phyloP scores from a whole-genome alignment of 2,797 vertebrate genomes.

The Craterocephalus amniculus region DNA sequence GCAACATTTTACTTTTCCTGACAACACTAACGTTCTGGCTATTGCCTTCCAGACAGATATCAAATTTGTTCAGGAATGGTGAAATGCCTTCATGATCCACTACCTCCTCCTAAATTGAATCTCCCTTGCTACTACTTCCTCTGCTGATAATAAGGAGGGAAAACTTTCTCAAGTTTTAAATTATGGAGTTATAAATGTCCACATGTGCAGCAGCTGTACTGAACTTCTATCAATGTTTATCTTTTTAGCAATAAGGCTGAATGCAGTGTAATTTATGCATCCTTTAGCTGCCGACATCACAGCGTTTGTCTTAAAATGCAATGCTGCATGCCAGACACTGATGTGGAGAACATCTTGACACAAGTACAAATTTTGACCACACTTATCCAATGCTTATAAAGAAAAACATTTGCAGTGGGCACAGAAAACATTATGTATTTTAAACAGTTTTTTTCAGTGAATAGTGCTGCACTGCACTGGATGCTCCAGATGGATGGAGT shows the following conservation, averaged over 20 bases:
- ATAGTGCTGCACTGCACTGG: not conserved
- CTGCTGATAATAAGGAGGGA: conserved; percentile 62
- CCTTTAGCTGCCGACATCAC: conserved; percentile 15
- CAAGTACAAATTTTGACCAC: conserved; percentile 6
- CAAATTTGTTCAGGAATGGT: conserved; percentile 73
- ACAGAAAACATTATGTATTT: too few relatives aligned
- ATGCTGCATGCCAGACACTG: conserved; percentile 39
- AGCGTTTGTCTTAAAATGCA: conserved; percentile 19
- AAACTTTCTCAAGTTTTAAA: conserved; percentile 53
- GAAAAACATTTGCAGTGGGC: too few relatives aligned
- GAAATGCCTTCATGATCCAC: conserved; percentile 74
- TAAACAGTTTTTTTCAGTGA: not conserved
- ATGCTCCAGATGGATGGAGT: not conserved
- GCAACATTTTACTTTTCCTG: conserved; percentile 64
- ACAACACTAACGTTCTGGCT: conserved; percentile 65
- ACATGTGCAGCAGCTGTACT: conserved; percentile 50
- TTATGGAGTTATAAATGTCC: conserved; percentile 58
- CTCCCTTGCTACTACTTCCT: conserved; percentile 54
- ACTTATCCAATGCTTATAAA: too few relatives aligned
- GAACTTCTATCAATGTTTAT: conserved; percentile 16
- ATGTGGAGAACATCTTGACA: conserved; percentile 43
- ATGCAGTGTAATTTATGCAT: conserved; percentile 2
- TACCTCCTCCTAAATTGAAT: conserved; percentile 74
- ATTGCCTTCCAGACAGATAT: conserved; percentile 73
- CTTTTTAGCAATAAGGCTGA: conserved; percentile 16